Evolutionary conservation across 2,888 invertebrate genomes (phyloP).

Genomic region (Allygus modestus): DNA sequence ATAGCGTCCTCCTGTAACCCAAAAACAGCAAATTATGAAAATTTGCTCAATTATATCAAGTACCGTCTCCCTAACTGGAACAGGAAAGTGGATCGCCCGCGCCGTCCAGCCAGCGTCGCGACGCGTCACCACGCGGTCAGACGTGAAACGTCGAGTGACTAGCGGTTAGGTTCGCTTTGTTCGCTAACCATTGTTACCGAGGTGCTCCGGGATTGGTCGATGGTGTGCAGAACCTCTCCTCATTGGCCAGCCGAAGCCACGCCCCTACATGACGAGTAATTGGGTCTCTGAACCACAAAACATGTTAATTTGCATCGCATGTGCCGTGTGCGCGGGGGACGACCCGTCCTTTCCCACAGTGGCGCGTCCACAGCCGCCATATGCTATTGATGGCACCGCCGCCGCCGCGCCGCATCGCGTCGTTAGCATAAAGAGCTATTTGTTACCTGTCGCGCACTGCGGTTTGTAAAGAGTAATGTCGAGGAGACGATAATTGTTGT

Average conservation of each 20-base stretch:
- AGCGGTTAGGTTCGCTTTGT: slow-evolving; percentile 47
- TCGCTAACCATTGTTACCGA: slow-evolving; percentile 53
- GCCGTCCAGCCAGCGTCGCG: background rate
- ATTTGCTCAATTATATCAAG: background rate
- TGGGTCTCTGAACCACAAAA: slow-evolving; percentile 59
- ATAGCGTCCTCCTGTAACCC: too few species aligned
- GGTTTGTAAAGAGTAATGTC: slow-evolving; percentile 28
- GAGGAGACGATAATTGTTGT: slow-evolving; percentile 20
- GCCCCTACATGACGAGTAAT: slow-evolving; percentile 60
- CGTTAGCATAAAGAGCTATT: slow-evolving; percentile 44
- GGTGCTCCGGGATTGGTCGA: slow-evolving; percentile 39
- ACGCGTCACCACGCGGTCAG: background rate
- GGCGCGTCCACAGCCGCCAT: background rate
- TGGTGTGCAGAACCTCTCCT: background rate
- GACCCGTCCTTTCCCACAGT: slow-evolving; percentile 16
- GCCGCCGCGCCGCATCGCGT: slow-evolving; percentile 3
- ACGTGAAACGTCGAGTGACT: slow-evolving; percentile 15
- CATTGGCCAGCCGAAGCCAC: slow-evolving; percentile 54
- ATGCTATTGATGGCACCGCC: background rate
- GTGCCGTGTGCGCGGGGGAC: background rate
- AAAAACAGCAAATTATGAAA: too few species aligned
- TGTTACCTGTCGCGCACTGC: slow-evolving; percentile 30
- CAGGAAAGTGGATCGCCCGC: too few species aligned
- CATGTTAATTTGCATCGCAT: slow-evolving; percentile 55
- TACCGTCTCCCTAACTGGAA: background rate